Percentiles rank a stretch among this genome's conserved stretches.
These are phyloP conservation scores for Peromyscus maniculatus DNA, from an alignment of 2,113 vertebrate species.

Conservation along the genomic window DNA sequence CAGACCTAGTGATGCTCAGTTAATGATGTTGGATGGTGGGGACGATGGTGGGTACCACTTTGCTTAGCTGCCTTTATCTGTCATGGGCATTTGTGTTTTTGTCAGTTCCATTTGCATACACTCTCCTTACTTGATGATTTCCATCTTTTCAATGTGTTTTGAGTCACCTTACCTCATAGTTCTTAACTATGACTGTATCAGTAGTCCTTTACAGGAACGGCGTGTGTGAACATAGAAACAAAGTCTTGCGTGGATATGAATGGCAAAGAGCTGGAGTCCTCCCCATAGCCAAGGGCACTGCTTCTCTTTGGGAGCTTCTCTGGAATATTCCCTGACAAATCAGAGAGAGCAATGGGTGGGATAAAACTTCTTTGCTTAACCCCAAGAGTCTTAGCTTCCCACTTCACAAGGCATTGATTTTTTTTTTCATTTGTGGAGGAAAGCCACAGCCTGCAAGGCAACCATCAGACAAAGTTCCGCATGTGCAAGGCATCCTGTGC, in stretches of 20 bases:
- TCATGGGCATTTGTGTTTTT: conserved; percentile 69
- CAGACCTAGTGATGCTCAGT: background rate
- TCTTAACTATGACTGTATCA: conserved; percentile 71
- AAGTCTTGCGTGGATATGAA: conserved; percentile 59
- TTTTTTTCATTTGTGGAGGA: conserved; percentile 62
- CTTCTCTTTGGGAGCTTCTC: conserved; percentile 52
- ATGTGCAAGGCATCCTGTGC: conserved; percentile 65
- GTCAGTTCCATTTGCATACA: background rate
- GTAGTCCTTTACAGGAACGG: conserved; percentile 59
- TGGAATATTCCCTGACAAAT: background rate
- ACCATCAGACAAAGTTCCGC: conserved; percentile 76
- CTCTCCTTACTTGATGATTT: conserved; percentile 18
- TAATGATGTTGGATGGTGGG: conserved; percentile 37
- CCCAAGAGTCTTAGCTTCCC: background rate
- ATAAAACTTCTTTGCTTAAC: background rate
- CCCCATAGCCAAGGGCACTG: conserved; percentile 21
- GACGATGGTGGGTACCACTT: conserved; percentile 40
- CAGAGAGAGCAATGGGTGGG: background rate
- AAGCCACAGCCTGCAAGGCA: conserved; percentile 54
- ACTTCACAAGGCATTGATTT: conserved; percentile 66
- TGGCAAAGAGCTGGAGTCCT: conserved; percentile 48
- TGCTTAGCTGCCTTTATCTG: conserved; percentile 47
- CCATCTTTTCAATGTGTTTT: conserved; percentile 50
- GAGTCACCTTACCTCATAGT: conserved; percentile 64
- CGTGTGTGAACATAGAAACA: background rate